These are phyloP conservation scores for Dasysyrphus tricinctus DNA, from an alignment of 2,888 invertebrate species.

Conservation along the genomic window DNA sequence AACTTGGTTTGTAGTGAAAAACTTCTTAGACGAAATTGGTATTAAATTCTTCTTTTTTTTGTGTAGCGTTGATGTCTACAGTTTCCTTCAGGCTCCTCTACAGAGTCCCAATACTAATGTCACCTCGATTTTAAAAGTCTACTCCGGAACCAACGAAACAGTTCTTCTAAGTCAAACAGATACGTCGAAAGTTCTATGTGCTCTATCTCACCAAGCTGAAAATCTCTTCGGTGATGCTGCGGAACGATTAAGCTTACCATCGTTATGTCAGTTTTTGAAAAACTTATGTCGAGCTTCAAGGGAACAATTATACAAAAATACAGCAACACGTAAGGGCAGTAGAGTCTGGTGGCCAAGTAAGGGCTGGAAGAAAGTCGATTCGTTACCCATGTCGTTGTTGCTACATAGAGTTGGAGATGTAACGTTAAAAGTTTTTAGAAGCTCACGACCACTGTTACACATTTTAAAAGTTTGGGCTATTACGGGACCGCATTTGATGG, in stretches of 20 bases:
- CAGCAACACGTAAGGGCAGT: constrained; percentile 83
- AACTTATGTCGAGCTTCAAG: constrained; percentile 94
- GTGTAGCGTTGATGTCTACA: constrained; percentile 92
- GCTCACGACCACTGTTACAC: constrained; percentile 94
- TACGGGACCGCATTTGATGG: constrained; percentile 96
- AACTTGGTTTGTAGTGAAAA: constrained; percentile 87
- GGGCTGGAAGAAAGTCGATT: constrained; percentile 83
- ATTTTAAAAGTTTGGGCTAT: constrained; percentile 97
- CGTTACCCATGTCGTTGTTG: constrained; percentile 86
- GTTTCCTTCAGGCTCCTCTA: constrained; percentile 89
- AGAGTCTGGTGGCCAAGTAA: constrained; percentile 83
- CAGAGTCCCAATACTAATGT: constrained; percentile 86
- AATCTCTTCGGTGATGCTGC: constrained; percentile 95
- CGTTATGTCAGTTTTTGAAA: constrained; percentile 91
- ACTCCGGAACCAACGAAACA: constrained; percentile 83
- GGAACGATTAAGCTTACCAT: constrained; percentile 92
- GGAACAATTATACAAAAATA: constrained; percentile 86
- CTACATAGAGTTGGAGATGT: constrained; percentile 94
- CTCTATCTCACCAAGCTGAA: constrained; percentile 94
- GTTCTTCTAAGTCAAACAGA: constrained; percentile 90
- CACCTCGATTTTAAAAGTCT: constrained; percentile 82
- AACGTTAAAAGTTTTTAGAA: constrained; percentile 92
- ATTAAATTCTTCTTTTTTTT: constrained; percentile 5
- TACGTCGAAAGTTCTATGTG: constrained; percentile 94
- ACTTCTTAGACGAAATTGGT: background rate